phyloP scores from a whole-genome alignment of 1,140 invertebrate species.

The Liolophura sinensis region DNA sequence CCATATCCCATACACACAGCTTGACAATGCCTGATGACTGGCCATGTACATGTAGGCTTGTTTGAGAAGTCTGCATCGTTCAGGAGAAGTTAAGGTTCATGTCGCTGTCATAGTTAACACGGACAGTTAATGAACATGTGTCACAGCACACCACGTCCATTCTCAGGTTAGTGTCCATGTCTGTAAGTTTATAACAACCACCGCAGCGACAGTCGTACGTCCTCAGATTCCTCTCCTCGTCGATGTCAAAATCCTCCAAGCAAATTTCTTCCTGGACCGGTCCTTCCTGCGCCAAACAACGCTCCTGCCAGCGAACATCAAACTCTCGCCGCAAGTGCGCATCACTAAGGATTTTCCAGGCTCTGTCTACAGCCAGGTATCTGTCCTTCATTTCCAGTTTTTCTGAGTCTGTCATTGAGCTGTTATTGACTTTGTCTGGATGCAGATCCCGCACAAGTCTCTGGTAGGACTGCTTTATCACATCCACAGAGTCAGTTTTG shows the following conservation, averaged over 20 bases:
- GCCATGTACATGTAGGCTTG: too few relatives aligned
- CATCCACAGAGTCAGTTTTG: conserved; percentile 21
- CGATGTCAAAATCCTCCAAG: conserved; percentile 36
- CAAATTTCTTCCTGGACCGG: conserved; percentile 49
- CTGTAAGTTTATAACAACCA: conserved; percentile 32
- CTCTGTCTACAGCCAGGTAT: conserved; percentile 38
- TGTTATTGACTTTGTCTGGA: conserved; percentile 36
- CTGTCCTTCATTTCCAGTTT: conserved; percentile 9
- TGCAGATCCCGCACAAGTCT: conserved; percentile 32
- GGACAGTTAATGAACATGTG: conserved; percentile 44
- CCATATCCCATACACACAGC: too few relatives aligned
- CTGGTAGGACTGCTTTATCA: conserved; percentile 34
- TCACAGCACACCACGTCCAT: conserved; percentile 51
- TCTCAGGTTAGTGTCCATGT: conserved; percentile 29
- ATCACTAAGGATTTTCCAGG: conserved; percentile 48
- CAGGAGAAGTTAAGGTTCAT: too few relatives aligned
- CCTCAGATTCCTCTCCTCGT: conserved; percentile 2
- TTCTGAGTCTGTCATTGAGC: background rate
- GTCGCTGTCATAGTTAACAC: conserved; percentile 27
- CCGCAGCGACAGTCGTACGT: conserved; percentile 42
- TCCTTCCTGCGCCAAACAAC: conserved; percentile 37
- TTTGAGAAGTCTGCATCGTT: too few relatives aligned
- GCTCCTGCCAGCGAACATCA: conserved; percentile 41
- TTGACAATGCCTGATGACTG: too few relatives aligned
- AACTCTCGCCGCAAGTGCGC: conserved; percentile 32